Percentiles rank a stretch among this genome's conserved stretches.
phyloP scores from a whole-genome alignment of 2,797 vertebrate genomes.

The Dipus sagitta region DNA sequence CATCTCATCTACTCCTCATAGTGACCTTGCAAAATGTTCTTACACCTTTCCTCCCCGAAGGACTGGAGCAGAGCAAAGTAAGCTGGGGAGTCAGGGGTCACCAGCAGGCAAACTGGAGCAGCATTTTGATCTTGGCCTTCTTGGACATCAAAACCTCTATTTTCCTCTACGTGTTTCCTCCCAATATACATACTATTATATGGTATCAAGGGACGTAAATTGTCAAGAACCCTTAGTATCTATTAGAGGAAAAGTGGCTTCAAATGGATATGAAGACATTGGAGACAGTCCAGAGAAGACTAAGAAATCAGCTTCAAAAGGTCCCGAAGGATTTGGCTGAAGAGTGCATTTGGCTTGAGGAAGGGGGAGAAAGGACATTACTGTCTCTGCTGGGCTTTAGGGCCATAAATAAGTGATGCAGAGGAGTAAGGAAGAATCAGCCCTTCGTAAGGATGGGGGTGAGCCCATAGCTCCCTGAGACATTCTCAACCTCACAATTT shows the following conservation, averaged over 20 bases:
- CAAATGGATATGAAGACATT: not conserved
- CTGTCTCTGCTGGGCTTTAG: slow-evolving; percentile 17
- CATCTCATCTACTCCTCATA: not conserved
- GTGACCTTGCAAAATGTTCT: not conserved
- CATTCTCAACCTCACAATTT: not conserved
- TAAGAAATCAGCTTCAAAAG: slow-evolving; percentile 25
- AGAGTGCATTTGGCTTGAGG: slow-evolving; percentile 47
- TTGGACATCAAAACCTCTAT: not conserved
- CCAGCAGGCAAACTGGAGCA: not conserved
- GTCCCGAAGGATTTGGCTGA: not conserved
- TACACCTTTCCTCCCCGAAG: too few species aligned
- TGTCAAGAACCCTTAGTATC: slow-evolving; percentile 8
- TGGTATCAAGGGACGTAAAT: not conserved
- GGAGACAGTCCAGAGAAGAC: slow-evolving; percentile 35
- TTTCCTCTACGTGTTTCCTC: not conserved
- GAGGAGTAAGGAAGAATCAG: not conserved
- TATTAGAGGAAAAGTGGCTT: not conserved
- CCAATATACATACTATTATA: not conserved
- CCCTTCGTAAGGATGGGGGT: not conserved
- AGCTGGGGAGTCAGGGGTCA: not conserved
- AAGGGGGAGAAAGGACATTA: slow-evolving; percentile 38
- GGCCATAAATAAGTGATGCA: slow-evolving; percentile 63
- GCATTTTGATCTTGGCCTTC: not conserved
- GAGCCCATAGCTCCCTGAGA: not conserved
- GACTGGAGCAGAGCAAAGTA: not conserved